phyloP scores from a whole-genome alignment of 2,113 vertebrate genomes.

The Trematocara nigrifrons region DNA sequence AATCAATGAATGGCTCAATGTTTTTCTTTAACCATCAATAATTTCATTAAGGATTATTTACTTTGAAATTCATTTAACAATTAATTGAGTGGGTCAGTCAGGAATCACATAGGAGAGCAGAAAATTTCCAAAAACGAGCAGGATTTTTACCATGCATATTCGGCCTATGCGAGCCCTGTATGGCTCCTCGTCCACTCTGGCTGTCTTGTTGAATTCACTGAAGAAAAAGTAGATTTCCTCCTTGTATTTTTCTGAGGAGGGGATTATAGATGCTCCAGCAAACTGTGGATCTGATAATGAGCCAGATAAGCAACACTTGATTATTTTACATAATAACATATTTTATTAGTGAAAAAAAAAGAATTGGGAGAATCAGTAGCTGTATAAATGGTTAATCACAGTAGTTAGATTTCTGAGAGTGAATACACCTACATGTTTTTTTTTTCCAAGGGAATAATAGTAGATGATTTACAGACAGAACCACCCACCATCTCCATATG shows the following conservation, averaged over 20 bases:
- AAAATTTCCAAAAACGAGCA: background rate
- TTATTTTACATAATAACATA: background rate
- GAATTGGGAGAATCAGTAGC: background rate
- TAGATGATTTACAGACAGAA: conserved; percentile 7
- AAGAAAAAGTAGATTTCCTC: conserved; percentile 82
- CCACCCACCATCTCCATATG: conserved; percentile 39
- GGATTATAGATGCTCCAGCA: conserved; percentile 72
- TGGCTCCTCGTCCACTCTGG: conserved; percentile 71
- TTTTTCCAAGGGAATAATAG: background rate
- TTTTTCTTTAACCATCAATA: background rate
- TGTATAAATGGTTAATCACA: background rate
- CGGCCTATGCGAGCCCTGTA: conserved; percentile 75
- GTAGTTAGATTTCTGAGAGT: background rate
- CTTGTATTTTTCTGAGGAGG: conserved; percentile 49
- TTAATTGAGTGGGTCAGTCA: background rate
- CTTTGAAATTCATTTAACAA: background rate
- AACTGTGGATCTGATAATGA: conserved; percentile 72
- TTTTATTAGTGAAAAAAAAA: background rate
- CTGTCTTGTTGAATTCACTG: conserved; percentile 74
- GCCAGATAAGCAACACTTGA: background rate
- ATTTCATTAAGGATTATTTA: background rate
- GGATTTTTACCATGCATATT: conserved; percentile 70
- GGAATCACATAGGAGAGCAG: background rate
- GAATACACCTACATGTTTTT: background rate
- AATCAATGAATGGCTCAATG: fast-evolving